Percentiles rank a stretch among this genome's conserved stretches.
Conservation (phyloP, 2,888 invertebrate genomes). For the Cosmia trapezina region DNA sequence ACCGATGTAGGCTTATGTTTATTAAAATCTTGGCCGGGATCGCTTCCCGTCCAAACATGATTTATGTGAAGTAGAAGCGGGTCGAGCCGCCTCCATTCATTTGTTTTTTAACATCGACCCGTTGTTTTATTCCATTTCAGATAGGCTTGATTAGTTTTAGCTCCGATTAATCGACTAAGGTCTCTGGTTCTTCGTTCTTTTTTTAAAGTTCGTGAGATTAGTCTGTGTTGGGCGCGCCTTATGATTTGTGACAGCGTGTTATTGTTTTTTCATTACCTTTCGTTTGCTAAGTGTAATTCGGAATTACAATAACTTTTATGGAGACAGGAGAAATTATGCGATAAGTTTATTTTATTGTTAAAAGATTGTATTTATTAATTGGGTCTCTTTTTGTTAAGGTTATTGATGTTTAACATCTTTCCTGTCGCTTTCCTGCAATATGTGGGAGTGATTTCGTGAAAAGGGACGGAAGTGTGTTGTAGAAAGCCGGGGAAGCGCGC, state of each 20-base stretch:
- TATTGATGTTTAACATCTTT: background rate
- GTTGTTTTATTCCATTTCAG: slow-evolving; percentile 78
- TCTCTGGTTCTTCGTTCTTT: slow-evolving; percentile 63
- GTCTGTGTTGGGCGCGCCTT: slow-evolving; percentile 64
- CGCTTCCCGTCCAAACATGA: slow-evolving; percentile 82
- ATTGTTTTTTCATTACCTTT: slow-evolving; percentile 51
- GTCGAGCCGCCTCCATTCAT: slow-evolving; percentile 85
- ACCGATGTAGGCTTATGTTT: slow-evolving; percentile 85
- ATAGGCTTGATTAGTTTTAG: slow-evolving; percentile 89
- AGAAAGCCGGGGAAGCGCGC: too few species aligned
- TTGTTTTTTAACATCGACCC: slow-evolving; percentile 82
- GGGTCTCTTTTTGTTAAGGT: background rate
- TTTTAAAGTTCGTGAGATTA: slow-evolving; percentile 67
- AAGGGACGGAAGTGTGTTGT: too few species aligned
- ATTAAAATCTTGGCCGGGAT: slow-evolving; percentile 85
- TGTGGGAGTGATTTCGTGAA: too few species aligned
- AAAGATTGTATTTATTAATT: background rate
- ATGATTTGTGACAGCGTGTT: slow-evolving; percentile 71
- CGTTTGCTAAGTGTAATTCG: slow-evolving; percentile 58
- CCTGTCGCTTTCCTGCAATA: too few species aligned
- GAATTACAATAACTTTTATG: slow-evolving; percentile 28
- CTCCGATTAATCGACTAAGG: slow-evolving; percentile 80
- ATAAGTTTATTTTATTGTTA: slow-evolving; percentile 7
- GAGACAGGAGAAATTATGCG: background rate
- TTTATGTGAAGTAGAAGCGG: slow-evolving; percentile 83